Base-by-base conservation (phyloP, 2,113 vertebrate genomes). In the Anhinga rufa region DNA sequence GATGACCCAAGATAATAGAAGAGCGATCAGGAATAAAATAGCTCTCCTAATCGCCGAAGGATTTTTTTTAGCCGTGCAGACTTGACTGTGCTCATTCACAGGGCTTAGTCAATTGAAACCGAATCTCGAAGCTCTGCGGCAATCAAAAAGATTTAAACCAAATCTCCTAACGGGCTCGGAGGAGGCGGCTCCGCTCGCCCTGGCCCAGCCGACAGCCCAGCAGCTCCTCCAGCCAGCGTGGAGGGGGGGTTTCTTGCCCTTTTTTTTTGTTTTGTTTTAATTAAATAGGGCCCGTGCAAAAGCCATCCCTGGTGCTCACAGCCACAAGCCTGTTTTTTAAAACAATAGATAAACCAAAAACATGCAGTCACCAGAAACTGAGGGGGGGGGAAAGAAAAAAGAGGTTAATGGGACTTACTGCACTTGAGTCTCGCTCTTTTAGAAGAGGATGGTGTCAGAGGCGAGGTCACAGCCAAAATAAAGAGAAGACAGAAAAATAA, bases 391-490 rank as follows among this genome's bases (percentile, higher is more conserved):
- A 40, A 40, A 40, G 10, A 15, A 38, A 58, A 60, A 48, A 29
- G 60, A 62, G 28, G 44, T 32, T n/a, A 48, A 65, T 19, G 31
- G 84, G 54, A 99, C 99, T 98, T 98, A 99, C 99, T 98, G 99
- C 98, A 55, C 99, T 99, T 14, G 99, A 99, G 95, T 99, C 99
- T 74, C 99, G 98, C 96, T 99, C 99, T 99, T 97, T 38, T 17
- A 25, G 91, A 44, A 78, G 82, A 3, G 36, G 93, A 32, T 82
- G 9, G 94, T 9, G 76, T 54, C 87, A 76, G 36, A 38, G 90
- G 76, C 1, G 51, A 75, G 70, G 88, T 54, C 83, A 13, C n/a
- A 44, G 88, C 75, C 95, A 17, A 32, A 54, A 69, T 3, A 46
- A 79, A 94, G 58, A 62, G 60, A 80, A 90, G 55, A 89, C 49